phyloP scores from a whole-genome alignment of 1,140 invertebrate species.

The Odontomachus brunneus region DNA sequence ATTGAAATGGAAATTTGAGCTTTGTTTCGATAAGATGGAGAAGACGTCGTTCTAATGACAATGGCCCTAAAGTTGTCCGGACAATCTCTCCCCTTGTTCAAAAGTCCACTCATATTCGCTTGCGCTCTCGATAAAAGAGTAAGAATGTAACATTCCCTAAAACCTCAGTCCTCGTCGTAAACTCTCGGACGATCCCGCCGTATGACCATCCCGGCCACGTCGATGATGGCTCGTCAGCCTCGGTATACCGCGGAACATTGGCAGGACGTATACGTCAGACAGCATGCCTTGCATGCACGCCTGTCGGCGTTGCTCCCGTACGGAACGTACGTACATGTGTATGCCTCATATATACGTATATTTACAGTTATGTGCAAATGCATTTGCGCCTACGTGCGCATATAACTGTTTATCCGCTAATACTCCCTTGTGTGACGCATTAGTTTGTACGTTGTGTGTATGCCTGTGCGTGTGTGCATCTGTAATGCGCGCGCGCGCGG shows the following conservation, averaged over 20 bases:
- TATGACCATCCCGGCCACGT: conserved; percentile 25
- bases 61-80: background rate
- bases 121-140: background rate
- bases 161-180: background rate
- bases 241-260: conserved; percentile 24
- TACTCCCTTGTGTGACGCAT: conserved; percentile 30
- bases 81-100: background rate
- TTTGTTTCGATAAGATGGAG: no score
- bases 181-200: conserved; percentile 1
- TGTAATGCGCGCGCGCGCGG: background rate
- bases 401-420: conserved; percentile 44
- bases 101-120: background rate
- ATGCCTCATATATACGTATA: conserved; percentile 32
- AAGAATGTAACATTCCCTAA: conserved; percentile 11
- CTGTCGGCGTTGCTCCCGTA: conserved; percentile 29
- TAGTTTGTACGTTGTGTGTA: conserved; percentile 23
- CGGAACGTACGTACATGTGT: background rate
- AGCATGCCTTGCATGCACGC: conserved; percentile 5
- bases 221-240: conserved; percentile 38
- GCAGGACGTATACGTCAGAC: conserved; percentile 34
- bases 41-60: background rate
- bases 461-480: background rate
- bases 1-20: no score
- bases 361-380: conserved; percentile 41
- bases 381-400: conserved; percentile 33